phyloP scores from a whole-genome alignment of 2,113 vertebrate species.

The Chionodraco myersi region DNA sequence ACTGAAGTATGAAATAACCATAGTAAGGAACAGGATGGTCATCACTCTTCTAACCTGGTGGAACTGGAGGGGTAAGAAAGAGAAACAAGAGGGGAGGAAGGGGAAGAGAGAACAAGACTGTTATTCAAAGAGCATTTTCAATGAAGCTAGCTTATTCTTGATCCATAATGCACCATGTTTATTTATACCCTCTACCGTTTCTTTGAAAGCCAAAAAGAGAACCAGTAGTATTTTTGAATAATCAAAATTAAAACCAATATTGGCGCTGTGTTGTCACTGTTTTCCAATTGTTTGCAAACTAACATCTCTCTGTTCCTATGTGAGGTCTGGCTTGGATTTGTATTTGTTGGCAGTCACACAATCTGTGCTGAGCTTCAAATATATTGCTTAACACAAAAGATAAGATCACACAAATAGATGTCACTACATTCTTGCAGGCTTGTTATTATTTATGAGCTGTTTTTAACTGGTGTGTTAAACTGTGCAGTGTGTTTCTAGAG shows the following conservation, averaged over 20 bases:
- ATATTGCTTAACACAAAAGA: constrained; percentile 55
- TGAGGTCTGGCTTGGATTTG: constrained; percentile 70
- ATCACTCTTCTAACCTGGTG: constrained; percentile 99
- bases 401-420: constrained; percentile 56
- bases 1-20: constrained; percentile 99
- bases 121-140: constrained; percentile 67
- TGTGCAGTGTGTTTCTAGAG: constrained; percentile 4
- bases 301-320: constrained; percentile 65
- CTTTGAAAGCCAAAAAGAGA: constrained; percentile 42
- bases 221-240: constrained; percentile 45
- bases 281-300: constrained; percentile 70
- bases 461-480: constrained; percentile 25
- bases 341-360: constrained; percentile 69
- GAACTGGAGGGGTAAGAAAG: constrained; percentile 87
- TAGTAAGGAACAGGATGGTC: constrained; percentile 99
- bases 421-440: constrained; percentile 39
- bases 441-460: constrained; percentile 38
- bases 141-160: constrained; percentile 47
- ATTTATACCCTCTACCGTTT: constrained; percentile 46
- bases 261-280: constrained; percentile 54
- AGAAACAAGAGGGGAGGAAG: constrained; percentile 45
- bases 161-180: constrained; percentile 47
- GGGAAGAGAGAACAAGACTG: constrained; percentile 17
- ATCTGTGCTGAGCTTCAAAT: constrained; percentile 61
- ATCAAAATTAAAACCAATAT: constrained; percentile 44